Base-by-base conservation (phyloP, 2,888 invertebrate species). In the Plagiodera versicolora region DNA sequence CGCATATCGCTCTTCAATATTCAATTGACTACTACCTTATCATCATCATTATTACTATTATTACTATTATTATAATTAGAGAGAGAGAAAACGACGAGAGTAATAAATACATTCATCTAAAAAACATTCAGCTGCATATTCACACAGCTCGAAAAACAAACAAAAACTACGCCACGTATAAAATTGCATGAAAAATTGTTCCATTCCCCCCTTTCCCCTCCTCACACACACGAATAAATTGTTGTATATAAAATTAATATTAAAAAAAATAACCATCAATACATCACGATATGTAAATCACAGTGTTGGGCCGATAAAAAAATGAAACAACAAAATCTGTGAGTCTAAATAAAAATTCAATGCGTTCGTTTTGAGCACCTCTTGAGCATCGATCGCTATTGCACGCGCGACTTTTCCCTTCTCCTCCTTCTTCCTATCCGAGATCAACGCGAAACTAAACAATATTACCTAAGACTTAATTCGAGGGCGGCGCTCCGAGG, bases 301-400 rank as follows among this genome's bases (percentile, higher is more conserved):
- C 57, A 57, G 44, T 24, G 30, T 46, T 39, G 28, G 50, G 57
- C 45, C 50, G 32, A 46, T 20, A 35, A 51, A 24, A 46, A 52
- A 46, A 52, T 44, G n/a, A n/a, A n/a, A n/a, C n/a, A n/a, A n/a
- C n/a, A n/a, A n/a, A n/a, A n/a, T 5, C 4, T 19, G 9, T 51
- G 14, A 51, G 18, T 18, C 8, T 51, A 51, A 51, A 17, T n/a
- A 1, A 17, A 50, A 6, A 20, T 57, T 54, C 56, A 35, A n/a
- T n/a, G n/a, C n/a, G 8, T 49, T 17, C 51, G 55, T 53, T 46
- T 55, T 61, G 61, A 63, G 60, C 61, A 53, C 58, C 50, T 52
- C n/a, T 64, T 64, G 61, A 64, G 64, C 64, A 64, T 61, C 35
- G 32, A 56, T 56, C 52, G 54, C 45, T 60, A 62, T 63, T 65